Conservation (phyloP, 1,140 invertebrate species). For the Camponotus vicinus region DNA sequence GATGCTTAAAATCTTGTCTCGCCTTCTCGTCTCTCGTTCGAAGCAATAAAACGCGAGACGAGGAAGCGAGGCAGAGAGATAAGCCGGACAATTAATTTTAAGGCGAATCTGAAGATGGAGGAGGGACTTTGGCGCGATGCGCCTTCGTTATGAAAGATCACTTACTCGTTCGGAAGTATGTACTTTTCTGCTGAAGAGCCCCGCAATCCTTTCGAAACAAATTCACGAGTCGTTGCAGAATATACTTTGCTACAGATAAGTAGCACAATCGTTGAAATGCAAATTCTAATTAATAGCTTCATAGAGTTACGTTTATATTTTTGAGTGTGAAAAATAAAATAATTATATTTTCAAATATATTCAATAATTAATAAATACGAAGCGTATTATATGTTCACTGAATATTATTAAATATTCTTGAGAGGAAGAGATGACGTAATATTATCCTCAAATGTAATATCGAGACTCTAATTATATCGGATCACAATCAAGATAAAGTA, state of each 20-base stretch:
- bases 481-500: constrained; percentile 63
- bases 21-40: constrained; percentile 64
- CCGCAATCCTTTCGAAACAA: constrained; percentile 21
- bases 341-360: neutral
- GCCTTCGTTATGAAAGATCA: constrained; percentile 66
- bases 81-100: constrained; percentile 84
- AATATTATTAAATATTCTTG: neutral
- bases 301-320: neutral
- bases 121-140: constrained; percentile 68
- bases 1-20: constrained; percentile 66
- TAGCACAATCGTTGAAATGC: constrained; percentile 16
- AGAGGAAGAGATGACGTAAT: neutral
- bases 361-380: neutral
- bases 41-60: constrained; percentile 71
- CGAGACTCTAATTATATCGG: constrained; percentile 32
- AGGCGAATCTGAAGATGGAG: constrained; percentile 76
- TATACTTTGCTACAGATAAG: constrained; percentile 31
- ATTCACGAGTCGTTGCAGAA: constrained; percentile 20
- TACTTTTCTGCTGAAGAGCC: constrained; percentile 44
- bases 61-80: constrained; percentile 78
- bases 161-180: constrained; percentile 60
- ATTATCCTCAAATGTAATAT: neutral
- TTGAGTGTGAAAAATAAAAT: constrained; percentile 6
- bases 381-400: neutral
- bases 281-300: constrained; percentile 35